Percentiles rank a stretch among this genome's conserved stretches.
These are phyloP conservation scores for Neocrepidodera transversa DNA, from an alignment of 2,888 invertebrate genomes.

Conservation along the genomic window DNA sequence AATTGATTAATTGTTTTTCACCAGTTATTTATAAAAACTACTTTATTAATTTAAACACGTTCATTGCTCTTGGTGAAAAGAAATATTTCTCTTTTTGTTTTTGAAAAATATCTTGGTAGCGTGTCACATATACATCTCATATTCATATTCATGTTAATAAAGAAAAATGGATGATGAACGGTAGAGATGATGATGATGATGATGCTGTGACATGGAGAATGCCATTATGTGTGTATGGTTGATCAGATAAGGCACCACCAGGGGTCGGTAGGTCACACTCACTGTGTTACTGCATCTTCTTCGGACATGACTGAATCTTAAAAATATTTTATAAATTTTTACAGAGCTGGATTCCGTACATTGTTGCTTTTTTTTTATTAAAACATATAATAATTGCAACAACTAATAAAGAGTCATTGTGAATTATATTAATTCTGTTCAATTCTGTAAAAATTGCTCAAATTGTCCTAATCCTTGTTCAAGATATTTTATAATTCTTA, in stretches of 20 bases:
- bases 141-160: constrained; percentile 45
- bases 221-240: constrained; percentile 58
- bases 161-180: constrained; percentile 41
- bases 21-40: no score
- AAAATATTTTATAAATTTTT: constrained; percentile 21
- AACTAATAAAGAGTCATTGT: no score
- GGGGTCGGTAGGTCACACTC: constrained; percentile 55
- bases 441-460: no score
- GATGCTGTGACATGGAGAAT: constrained; percentile 53
- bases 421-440: no score
- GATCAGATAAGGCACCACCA: constrained; percentile 57
- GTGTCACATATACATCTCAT: no score
- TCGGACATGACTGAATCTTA: constrained; percentile 31
- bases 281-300: constrained; percentile 49
- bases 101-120: no score
- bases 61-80: no score
- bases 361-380: neutral
- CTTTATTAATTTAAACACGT: no score
- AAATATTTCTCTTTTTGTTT: no score
- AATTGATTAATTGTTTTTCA: constrained; percentile 12
- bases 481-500: no score
- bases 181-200: constrained; percentile 40
- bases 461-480: no score
- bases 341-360: constrained; percentile 1
- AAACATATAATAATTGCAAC: no score